Evolutionary conservation across 2,797 vertebrate species (phyloP).

Genomic region (Platyrinchus mystaceus): DNA sequence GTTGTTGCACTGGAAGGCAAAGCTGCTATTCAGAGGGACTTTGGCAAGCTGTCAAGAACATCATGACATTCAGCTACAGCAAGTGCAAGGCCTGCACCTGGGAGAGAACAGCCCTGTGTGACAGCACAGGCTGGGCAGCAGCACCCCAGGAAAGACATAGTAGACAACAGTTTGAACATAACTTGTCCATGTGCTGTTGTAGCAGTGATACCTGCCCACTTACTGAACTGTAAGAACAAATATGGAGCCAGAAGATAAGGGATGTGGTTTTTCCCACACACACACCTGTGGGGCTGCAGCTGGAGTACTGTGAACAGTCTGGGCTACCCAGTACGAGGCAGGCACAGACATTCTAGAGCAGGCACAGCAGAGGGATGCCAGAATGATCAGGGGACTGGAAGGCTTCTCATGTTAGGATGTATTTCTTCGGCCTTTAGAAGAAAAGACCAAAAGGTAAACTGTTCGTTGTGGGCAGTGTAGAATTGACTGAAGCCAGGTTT

Average conservation of each 20-base stretch:
- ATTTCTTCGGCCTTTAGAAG: not conserved
- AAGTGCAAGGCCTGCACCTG: not conserved
- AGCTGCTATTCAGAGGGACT: not conserved
- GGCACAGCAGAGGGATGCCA: not conserved
- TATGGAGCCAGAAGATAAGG: not conserved
- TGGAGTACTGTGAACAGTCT: not conserved
- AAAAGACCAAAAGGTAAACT: not conserved
- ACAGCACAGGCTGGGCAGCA: not conserved
- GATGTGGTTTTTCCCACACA: not conserved
- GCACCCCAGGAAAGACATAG: not conserved
- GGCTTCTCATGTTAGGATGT: not conserved
- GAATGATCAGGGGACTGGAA: not conserved
- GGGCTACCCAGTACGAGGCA: not conserved
- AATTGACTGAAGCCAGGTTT: not conserved
- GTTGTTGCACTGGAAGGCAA: not conserved
- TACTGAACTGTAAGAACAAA: not conserved
- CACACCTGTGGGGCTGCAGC: not conserved
- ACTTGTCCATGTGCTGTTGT: not conserved
- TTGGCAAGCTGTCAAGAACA: not conserved
- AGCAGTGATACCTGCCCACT: not conserved
- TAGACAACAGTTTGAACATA: rapidly evolving
- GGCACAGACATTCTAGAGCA: not conserved
- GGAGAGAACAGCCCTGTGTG: not conserved
- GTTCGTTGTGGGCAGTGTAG: not conserved
- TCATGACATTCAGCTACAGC: not conserved